phyloP scores from a whole-genome alignment of 2,113 vertebrate genomes.

The Grallaria varia region DNA sequence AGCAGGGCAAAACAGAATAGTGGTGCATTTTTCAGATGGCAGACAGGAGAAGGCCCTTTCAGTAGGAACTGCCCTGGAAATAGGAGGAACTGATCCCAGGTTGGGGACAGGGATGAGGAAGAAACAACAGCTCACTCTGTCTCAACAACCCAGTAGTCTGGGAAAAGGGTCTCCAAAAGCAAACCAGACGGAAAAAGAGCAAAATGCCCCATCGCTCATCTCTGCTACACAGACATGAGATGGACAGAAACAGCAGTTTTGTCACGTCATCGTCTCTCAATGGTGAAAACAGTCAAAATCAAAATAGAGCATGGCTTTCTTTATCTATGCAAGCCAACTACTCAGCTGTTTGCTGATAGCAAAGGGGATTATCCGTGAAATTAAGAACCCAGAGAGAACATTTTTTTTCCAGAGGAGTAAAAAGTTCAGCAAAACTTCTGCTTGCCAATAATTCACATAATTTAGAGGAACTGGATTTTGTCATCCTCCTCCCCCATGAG shows the following conservation, averaged over 20 bases:
- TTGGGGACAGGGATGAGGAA: neutral
- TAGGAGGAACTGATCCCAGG: neutral
- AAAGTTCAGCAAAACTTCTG: conserved; percentile 5
- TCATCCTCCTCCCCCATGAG: neutral
- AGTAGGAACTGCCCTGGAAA: neutral
- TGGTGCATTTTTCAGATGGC: conserved; percentile 19
- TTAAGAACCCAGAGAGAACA: neutral
- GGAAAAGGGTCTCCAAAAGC: neutral
- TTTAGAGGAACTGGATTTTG: neutral
- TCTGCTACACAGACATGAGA: neutral
- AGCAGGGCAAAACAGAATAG: conserved; percentile 11
- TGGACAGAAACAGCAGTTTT: neutral
- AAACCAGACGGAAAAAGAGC: neutral
- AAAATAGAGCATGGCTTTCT: neutral
- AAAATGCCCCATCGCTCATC: neutral
- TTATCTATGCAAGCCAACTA: neutral
- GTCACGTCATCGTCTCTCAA: neutral
- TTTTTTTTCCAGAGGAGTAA: neutral
- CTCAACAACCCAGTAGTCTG: neutral
- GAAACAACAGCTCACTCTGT: neutral
- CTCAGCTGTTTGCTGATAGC: neutral
- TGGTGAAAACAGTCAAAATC: neutral
- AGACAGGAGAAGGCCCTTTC: neutral
- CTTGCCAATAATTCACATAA: conserved; percentile 13
- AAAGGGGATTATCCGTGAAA: neutral